These are phyloP conservation scores for Ennomos quercinarius DNA, from an alignment of 2,888 invertebrate genomes.

Conservation along the genomic window DNA sequence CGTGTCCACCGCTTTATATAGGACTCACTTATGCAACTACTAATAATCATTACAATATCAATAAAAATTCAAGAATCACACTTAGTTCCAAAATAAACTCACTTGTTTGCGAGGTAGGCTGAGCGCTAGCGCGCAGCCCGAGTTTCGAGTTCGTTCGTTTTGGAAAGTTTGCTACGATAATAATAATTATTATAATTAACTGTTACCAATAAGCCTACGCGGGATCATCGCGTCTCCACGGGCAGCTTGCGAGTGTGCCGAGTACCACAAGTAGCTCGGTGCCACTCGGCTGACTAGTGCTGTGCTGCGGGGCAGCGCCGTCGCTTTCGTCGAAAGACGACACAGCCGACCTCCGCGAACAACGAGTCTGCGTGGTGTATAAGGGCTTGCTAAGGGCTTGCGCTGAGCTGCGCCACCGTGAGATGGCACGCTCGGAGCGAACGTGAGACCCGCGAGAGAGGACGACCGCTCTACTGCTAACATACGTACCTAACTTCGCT, in stretches of 20 bases:
- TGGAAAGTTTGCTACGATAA: conserved; percentile 86
- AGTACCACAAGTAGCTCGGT: conserved; percentile 44
- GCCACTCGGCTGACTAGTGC: conserved; percentile 34
- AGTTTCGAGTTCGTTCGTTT: conserved; percentile 87
- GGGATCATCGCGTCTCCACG: conserved; percentile 80
- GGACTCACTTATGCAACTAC: conserved; percentile 83
- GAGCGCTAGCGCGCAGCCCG: conserved; percentile 85
- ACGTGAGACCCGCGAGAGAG: conserved; percentile 70
- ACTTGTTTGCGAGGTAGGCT: conserved; percentile 91
- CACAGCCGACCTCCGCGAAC: conserved; percentile 46
- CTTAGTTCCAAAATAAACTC: conserved; percentile 91
- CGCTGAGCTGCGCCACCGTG: conserved; percentile 1
- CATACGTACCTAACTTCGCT: conserved; percentile 83
- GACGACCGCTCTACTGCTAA: conserved; percentile 85
- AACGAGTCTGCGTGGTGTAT: conserved; percentile 34
- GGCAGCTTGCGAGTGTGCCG: conserved; percentile 56
- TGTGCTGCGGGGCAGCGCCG: conserved; percentile 33
- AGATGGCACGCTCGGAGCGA: conserved; percentile 23
- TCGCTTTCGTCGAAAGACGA: conserved; percentile 42
- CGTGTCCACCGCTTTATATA: conserved; percentile 65
- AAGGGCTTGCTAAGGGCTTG: conserved; percentile 7
- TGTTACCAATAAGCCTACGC: conserved; percentile 85
- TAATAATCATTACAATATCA: conserved; percentile 85
- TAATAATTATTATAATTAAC: conserved; percentile 84
- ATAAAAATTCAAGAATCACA: conserved; percentile 89